Evolutionary conservation across 2,888 invertebrate species (phyloP).

Genomic region (Microctonus hyperodae): DNA sequence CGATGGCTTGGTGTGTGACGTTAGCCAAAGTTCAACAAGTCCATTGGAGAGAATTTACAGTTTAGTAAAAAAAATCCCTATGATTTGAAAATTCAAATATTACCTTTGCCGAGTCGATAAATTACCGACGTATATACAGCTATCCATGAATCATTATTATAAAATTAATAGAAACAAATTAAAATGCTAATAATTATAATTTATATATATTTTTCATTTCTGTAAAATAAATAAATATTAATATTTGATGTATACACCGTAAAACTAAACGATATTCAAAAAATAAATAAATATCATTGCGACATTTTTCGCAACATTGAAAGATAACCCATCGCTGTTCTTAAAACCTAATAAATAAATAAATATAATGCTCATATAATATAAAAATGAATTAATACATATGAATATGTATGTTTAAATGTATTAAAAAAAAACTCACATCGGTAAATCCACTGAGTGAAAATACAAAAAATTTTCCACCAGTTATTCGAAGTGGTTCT

Average conservation of each 20-base stretch:
- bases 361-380: neutral
- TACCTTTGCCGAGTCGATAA: too few relatives aligned
- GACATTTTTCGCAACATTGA: slow-evolving; percentile 37
- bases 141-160: too few relatives aligned
- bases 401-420: neutral
- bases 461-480: slow-evolving; percentile 66
- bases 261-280: neutral
- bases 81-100: too few relatives aligned
- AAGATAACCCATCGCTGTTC: slow-evolving; percentile 40
- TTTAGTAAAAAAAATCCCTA: too few relatives aligned
- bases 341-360: slow-evolving; percentile 34
- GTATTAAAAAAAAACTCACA: slow-evolving; percentile 53
- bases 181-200: neutral
- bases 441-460: slow-evolving; percentile 65
- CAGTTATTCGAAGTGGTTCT: slow-evolving; percentile 65
- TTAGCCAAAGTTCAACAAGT: too few relatives aligned
- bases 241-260: neutral
- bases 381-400: neutral
- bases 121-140: too few relatives aligned
- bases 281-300: slow-evolving; percentile 7
- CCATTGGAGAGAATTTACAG: too few relatives aligned
- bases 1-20: too few relatives aligned
- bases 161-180: too few relatives aligned
- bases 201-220: neutral
- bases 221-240: neutral